Base-by-base conservation (phyloP, 2,888 invertebrate species). In the Nemotelus nigrinus region DNA sequence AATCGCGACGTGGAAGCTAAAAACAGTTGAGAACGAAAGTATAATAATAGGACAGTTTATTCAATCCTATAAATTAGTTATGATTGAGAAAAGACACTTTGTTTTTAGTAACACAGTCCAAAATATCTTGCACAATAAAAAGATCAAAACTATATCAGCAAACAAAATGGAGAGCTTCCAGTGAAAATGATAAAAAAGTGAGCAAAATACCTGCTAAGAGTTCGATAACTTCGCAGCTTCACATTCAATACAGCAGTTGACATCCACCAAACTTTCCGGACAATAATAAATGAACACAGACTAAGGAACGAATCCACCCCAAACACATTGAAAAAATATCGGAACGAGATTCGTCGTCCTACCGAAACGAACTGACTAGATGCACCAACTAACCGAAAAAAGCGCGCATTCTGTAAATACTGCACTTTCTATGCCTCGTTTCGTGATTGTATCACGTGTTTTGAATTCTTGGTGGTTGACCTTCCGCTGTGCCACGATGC, bases 251-350 rank as follows among this genome's bases (percentile, higher is more conserved):
- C 25, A 25, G 25, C 1, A 25, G 25, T 25, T 25, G 25, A 25
- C 25, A 25, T 25, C 50, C 50, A 50, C 5, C 50, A 7, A 50
- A 10, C 65, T 47, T 65, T 47, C 8, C n/a, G 10, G 45, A 65
- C 65, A 39, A 43, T 65, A 39, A 65, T 47, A 65, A 65, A 65
- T 65, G 65, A 41, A 45, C 47, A 65, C 8, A 47, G 65, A 65
- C 65, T 47, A 65, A 65, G 65, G 47, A 65, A 44, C 0, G 39
- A 25, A 43, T 43, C 43, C 3, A 43, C n/a, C 25, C 58, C 1
- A 58, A 58, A 58, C 25, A 8, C 2, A 8, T 43, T n/a, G 65
- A 65, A 44, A 65, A 65, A 65, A 47, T 25, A 41, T 8, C 10
- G 41, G 47, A 65, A 44, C 47, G 47, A 65, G 2, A 65, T 45